A percentile compares a stretch with the other conserved stretches of the same genome.
Evolutionary conservation across 2,797 vertebrate species (phyloP).

Genomic region (Channa striata): DNA sequence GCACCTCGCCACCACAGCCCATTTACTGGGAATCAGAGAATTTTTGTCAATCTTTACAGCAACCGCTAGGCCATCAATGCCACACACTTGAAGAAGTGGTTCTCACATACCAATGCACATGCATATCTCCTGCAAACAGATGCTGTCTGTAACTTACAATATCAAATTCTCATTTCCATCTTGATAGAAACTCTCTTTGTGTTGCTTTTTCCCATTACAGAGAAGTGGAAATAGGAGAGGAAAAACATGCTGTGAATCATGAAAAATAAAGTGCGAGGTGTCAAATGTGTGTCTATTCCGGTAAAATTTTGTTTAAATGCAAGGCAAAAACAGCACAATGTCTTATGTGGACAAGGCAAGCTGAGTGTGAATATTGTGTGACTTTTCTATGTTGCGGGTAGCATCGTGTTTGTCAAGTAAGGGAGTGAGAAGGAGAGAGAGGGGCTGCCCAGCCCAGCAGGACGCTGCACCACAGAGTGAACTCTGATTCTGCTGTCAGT

Average conservation of each 20-base stretch:
- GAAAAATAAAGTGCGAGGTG: constrained; percentile 40
- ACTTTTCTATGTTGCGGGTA: constrained; percentile 36
- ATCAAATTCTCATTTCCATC: constrained; percentile 82
- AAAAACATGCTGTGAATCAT: constrained; percentile 36
- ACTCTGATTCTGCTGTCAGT: constrained; percentile 80
- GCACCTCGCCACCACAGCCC: constrained; percentile 78
- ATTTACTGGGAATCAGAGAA: constrained; percentile 85
- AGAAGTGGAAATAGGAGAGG: constrained; percentile 43
- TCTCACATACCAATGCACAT: constrained; percentile 73
- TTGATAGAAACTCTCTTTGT: constrained; percentile 67
- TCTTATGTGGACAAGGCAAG: constrained; percentile 11
- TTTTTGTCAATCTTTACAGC: constrained; percentile 84
- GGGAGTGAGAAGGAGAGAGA: constrained; percentile 17
- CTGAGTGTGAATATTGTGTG: constrained; percentile 27
- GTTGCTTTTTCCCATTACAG: constrained; percentile 52
- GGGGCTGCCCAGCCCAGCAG: constrained; percentile 63
- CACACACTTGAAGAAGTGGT: constrained; percentile 80
- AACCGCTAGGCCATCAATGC: constrained; percentile 78
- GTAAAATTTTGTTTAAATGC: constrained; percentile 49
- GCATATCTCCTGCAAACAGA: constrained; percentile 83
- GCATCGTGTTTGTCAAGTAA: constrained; percentile 29
- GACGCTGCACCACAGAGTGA: constrained; percentile 74
- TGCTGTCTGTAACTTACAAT: constrained; percentile 79
- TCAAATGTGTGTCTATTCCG: constrained; percentile 23
- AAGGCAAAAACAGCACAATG: constrained; percentile 27